Base-by-base conservation (phyloP, 23 tunicate genomes). In the Oikopleura albicans region DNA sequence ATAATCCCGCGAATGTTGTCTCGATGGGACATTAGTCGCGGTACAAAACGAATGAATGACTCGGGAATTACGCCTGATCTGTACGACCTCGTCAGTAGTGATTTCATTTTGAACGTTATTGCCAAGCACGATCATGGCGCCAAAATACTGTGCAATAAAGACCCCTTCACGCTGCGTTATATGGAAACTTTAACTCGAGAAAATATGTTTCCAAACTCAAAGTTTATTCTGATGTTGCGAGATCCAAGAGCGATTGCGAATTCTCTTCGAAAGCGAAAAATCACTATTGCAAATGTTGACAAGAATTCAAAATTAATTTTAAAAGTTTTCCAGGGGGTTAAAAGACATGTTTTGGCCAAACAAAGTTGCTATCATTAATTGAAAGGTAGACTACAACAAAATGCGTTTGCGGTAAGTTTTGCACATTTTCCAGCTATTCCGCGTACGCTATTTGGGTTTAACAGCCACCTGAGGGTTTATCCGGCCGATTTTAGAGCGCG, bases 191-290 rank as follows among this genome's bases (percentile, higher is more conserved):
- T 71, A 29, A 12, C 79, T 2, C 4, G 2, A 29, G 34, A 16
- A 29, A 71, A 71, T 16, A 71, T 71, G 79, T 71, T 71, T 71
- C 79, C 79, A 71, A 71, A 71, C 37, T 27, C 79, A 71, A 71
- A 71, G 31, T 71, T 12, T 29, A 37, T 71, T 71, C 35, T 71
- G 33, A 16, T 71, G 79, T 2, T 71, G 37, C 79, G 79, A 29
- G 79, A 71, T 29, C 79, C 79, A 29, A 16, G 79, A 2, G 79
- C 79, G 33, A 71, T 71, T 31, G 79, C 79, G 33, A 27, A 71
- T 37, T 12, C 34, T 37, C 37, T 71, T 34, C 28, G 79, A 71
- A 71, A 16, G 2, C 27, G 79, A 37, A 71, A 71, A 16, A 71
- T 71, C 37, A 71, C 79, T 2, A 71, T 71, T 71, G 27, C 79